A percentile compares a stretch with the other conserved stretches of the same genome.
Evolutionary conservation across 2,113 vertebrate species (phyloP).

Genomic region (Alosa alosa): DNA sequence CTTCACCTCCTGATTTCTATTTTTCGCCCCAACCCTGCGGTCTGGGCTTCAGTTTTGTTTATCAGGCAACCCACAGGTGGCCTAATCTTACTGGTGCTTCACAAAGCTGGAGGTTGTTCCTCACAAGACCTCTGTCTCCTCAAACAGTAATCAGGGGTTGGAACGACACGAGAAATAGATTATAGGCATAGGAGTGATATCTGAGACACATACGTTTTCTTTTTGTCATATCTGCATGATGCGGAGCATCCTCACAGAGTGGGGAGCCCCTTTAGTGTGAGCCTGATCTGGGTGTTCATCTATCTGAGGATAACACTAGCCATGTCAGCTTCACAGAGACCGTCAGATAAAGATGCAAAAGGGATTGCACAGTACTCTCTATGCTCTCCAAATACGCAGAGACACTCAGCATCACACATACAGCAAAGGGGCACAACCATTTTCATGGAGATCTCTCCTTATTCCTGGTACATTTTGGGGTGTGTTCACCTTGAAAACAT

Average conservation of each 20-base stretch:
- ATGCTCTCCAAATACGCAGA: not conserved
- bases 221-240: not conserved
- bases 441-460: not conserved
- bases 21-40: not conserved
- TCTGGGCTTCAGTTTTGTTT: not conserved
- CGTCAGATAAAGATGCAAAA: not conserved
- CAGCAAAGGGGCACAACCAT: not conserved
- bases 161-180: not conserved
- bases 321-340: not conserved
- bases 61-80: not conserved
- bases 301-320: not conserved
- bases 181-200: not conserved
- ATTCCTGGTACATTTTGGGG: slow-evolving; percentile 8
- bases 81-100: not conserved
- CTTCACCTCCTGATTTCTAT: no score
- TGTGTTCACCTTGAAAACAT: not conserved
- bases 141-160: not conserved
- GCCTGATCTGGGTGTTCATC: not conserved
- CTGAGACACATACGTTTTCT: not conserved
- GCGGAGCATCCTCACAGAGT: not conserved
- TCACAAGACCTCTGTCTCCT: not conserved
- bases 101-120: not conserved
- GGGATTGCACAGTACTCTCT: not conserved
- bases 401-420: not conserved
- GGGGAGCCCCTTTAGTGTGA: not conserved